phyloP scores from a whole-genome alignment of 1,140 invertebrate genomes.

The Drosophila ogumai region DNA sequence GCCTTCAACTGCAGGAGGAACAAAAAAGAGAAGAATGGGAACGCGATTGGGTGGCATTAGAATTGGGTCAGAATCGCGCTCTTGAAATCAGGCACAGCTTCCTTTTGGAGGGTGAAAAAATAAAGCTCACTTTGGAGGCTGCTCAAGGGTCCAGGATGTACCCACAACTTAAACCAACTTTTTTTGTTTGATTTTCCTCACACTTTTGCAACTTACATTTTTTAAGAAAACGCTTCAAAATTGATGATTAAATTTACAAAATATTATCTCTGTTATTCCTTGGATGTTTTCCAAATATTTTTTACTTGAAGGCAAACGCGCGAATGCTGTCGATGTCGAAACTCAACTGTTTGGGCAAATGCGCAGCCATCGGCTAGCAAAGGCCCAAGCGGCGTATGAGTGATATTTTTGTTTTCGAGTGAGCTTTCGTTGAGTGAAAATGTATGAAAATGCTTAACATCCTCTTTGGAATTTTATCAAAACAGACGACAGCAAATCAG shows the following conservation, averaged over 20 bases:
- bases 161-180: not conserved
- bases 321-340: constrained; percentile 64
- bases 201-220: constrained; percentile 33
- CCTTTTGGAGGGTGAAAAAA: not conserved
- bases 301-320: constrained; percentile 45
- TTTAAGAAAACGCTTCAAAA: not conserved
- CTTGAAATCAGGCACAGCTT: constrained; percentile 43
- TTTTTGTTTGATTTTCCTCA: not conserved
- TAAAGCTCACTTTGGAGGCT: constrained; percentile 7
- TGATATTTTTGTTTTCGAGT: constrained; percentile 59
- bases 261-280: constrained; percentile 6
- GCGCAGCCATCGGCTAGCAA: constrained; percentile 62
- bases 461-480: constrained; percentile 22
- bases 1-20: constrained; percentile 16
- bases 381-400: constrained; percentile 76
- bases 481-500: constrained; percentile 18
- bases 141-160: not conserved
- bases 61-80: constrained; percentile 62
- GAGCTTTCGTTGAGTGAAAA: constrained; percentile 62
- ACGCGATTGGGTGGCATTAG: constrained; percentile 35
- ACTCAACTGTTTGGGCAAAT: constrained; percentile 78
- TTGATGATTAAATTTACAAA: constrained; percentile 9
- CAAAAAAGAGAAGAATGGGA: constrained; percentile 1
- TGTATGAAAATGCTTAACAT: constrained; percentile 5
- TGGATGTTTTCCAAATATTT: constrained; percentile 23